Percentiles rank a stretch among this genome's conserved stretches.
Evolutionary conservation across 2,888 invertebrate species (phyloP).

Genomic region (Alsophila aescularia): DNA sequence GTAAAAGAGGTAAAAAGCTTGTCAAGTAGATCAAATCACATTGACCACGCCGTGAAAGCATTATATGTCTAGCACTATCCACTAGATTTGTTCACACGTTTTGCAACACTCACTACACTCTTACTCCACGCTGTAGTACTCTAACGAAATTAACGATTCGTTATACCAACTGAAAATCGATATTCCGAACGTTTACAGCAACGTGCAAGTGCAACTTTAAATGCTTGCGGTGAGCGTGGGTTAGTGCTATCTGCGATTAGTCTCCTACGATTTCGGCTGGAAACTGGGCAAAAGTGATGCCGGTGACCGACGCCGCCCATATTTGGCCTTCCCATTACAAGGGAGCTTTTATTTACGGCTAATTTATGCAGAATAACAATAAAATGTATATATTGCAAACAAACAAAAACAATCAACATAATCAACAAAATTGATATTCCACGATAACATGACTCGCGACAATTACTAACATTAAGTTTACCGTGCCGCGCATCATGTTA

Average conservation of each 20-base stretch:
- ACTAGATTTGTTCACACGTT: no score
- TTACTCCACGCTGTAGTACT: slow-evolving; percentile 13
- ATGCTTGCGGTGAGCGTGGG: slow-evolving; percentile 57
- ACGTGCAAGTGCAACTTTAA: slow-evolving; percentile 58
- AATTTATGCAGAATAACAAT: slow-evolving; percentile 82
- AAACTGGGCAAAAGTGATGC: slow-evolving; percentile 52
- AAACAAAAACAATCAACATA: no score
- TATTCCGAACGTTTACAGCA: slow-evolving; percentile 52
- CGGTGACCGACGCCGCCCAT: slow-evolving; percentile 64
- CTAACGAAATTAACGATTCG: slow-evolving; percentile 34
- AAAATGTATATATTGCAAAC: no score
- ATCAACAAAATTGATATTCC: no score
- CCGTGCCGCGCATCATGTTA: no score
- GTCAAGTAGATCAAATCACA: no score
- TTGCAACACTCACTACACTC: no score
- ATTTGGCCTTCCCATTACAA: slow-evolving; percentile 79
- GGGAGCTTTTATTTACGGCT: slow-evolving; percentile 79
- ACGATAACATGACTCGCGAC: no score
- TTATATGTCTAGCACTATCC: no score
- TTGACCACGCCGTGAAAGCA: no score
- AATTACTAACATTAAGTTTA: no score
- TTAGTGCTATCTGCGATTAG: slow-evolving; percentile 58
- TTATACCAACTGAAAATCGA: slow-evolving; percentile 46
- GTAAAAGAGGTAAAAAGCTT: no score
- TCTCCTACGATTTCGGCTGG: slow-evolving; percentile 44